A percentile compares a stretch with the other conserved stretches of the same genome.
Conservation (phyloP, 2,113 vertebrate species). For the Corapipo altera region DNA sequence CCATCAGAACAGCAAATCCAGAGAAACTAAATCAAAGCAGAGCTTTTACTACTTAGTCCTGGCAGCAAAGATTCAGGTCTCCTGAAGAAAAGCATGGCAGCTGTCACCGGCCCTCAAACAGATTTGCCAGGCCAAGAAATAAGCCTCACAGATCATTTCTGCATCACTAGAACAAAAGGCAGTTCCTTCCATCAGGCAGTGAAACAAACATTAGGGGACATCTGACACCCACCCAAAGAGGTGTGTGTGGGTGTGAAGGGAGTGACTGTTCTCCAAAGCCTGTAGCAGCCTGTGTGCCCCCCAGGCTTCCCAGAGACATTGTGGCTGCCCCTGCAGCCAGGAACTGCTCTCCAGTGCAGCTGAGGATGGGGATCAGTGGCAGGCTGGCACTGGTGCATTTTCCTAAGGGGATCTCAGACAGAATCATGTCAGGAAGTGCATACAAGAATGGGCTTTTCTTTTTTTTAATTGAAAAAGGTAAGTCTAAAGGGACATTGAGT, state of each 20-base stretch:
- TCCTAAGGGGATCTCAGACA: neutral
- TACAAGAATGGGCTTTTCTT: neutral
- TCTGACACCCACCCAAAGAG: neutral
- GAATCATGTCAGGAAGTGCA: neutral
- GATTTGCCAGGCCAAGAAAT: constrained; percentile 12
- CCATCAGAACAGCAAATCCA: neutral
- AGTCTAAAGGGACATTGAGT: neutral
- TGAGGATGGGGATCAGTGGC: neutral
- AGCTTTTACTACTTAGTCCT: constrained; percentile 5
- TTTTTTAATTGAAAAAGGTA: neutral
- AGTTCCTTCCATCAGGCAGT: neutral
- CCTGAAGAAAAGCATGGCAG: constrained; percentile 27
- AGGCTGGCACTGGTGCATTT: neutral
- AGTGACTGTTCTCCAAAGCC: neutral
- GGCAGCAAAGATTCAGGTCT: constrained; percentile 21
- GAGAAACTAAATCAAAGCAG: constrained; percentile 18
- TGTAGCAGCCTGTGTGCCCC: neutral
- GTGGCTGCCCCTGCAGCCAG: neutral
- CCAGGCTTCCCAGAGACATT: neutral
- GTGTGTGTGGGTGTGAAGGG: neutral
- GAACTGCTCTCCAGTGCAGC: neutral
- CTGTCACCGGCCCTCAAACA: constrained; percentile 28
- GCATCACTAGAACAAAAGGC: neutral
- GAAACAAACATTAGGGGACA: neutral
- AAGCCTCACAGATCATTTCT: neutral